A percentile compares a stretch with the other conserved stretches of the same genome.
Conservation (phyloP, 2,797 vertebrate genomes). For the Halcyon badia region DNA sequence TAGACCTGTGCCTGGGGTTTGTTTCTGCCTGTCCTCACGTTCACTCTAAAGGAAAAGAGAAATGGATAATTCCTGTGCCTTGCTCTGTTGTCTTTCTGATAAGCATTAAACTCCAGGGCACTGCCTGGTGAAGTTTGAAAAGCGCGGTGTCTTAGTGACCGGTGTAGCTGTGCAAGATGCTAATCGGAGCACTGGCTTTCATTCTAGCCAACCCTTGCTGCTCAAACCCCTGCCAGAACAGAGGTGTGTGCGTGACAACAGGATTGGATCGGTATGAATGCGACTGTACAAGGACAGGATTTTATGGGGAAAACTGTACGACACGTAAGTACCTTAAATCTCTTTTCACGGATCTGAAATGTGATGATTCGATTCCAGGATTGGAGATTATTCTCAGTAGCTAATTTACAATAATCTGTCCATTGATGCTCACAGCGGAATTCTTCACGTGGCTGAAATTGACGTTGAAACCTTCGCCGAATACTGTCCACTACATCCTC, state of each 20-base stretch:
- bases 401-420: not conserved
- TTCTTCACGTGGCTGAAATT: constrained; percentile 90
- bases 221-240: constrained; percentile 94
- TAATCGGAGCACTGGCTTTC: not conserved
- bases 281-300: constrained; percentile 96
- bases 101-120: fast-evolving
- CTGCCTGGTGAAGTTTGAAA: fast-evolving
- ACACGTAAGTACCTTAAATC: constrained; percentile 85
- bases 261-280: constrained; percentile 88
- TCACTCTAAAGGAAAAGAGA: too few species aligned
- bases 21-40: too few species aligned
- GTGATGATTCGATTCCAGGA: fast-evolving
- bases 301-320: constrained; percentile 90
- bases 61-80: too few species aligned
- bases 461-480: constrained; percentile 89
- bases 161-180: fast-evolving
- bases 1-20: too few species aligned
- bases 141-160: not conserved
- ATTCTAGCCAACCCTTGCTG: constrained; percentile 92
- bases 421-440: constrained; percentile 83
- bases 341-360: fast-evolving
- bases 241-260: constrained; percentile 87
- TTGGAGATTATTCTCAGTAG: not conserved
- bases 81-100: fast-evolving
- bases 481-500: constrained; percentile 93